Conservation (phyloP, 2,113 vertebrate genomes). For the Neotoma lepida region DNA sequence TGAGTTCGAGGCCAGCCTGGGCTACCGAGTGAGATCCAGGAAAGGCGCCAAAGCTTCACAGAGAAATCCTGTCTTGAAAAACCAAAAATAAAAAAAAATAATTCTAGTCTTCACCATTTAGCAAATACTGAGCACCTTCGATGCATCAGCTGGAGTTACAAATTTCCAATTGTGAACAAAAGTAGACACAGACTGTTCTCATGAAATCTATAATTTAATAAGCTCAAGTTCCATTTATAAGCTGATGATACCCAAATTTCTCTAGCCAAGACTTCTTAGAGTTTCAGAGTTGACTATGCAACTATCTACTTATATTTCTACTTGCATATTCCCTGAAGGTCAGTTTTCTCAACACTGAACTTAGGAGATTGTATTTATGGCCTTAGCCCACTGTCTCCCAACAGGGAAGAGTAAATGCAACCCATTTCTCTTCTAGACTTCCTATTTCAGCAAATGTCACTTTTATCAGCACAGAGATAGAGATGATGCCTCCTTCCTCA, state of each 20-base stretch:
- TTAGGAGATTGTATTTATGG: slow-evolving; percentile 12
- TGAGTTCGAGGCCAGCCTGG: too few relatives aligned
- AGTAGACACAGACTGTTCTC: neutral
- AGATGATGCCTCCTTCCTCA: neutral
- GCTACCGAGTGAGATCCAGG: too few relatives aligned
- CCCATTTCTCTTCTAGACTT: neutral
- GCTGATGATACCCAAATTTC: neutral
- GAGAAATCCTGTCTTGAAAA: too few relatives aligned
- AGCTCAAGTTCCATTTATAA: slow-evolving; percentile 14
- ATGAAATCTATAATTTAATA: slow-evolving; percentile 7
- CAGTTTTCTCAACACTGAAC: neutral
- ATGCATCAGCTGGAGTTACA: slow-evolving; percentile 1
- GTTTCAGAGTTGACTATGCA: slow-evolving; percentile 24
- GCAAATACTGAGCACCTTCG: neutral
- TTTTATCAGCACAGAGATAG: neutral
- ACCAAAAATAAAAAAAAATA: too few relatives aligned
- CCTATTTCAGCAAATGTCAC: neutral
- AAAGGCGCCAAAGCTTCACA: too few relatives aligned
- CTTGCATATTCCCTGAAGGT: slow-evolving; percentile 13
- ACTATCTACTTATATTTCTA: slow-evolving; percentile 11
- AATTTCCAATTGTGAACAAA: slow-evolving; percentile 8
- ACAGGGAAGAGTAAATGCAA: slow-evolving; percentile 18
- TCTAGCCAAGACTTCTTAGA: slow-evolving; percentile 17
- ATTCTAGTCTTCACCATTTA: slow-evolving; percentile 8
- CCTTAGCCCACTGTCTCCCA: neutral